phyloP scores from a whole-genome alignment of 2,888 invertebrate genomes.

The Cephus sareptanus region DNA sequence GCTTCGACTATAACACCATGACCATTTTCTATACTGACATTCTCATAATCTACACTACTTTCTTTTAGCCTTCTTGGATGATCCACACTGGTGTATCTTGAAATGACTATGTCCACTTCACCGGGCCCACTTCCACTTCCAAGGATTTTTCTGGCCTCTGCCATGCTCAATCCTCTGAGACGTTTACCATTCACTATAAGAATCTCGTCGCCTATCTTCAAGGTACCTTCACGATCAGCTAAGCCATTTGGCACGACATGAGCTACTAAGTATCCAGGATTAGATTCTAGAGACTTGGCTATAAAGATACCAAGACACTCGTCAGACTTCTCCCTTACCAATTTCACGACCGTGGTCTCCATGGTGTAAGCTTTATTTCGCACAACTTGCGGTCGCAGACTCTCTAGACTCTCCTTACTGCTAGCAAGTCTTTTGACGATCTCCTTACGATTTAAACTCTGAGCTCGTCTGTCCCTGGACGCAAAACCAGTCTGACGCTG shows the following conservation, averaged over 20 bases:
- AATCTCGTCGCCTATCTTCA: conserved; percentile 78
- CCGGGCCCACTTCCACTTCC: conserved; percentile 69
- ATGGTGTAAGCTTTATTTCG: conserved; percentile 49
- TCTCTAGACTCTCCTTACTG: conserved; percentile 5
- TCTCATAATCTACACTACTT: conserved; percentile 79
- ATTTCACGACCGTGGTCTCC: conserved; percentile 68
- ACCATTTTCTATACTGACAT: conserved; percentile 67
- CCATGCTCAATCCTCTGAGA: conserved; percentile 75
- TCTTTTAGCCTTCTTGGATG: conserved; percentile 69
- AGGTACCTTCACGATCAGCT: conserved; percentile 76
- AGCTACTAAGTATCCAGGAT: conserved; percentile 75
- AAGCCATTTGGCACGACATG: conserved; percentile 78
- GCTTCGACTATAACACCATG: conserved; percentile 66
- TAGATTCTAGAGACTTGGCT: conserved; percentile 71
- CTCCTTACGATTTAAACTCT: conserved; percentile 14
- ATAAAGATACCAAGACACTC: conserved; percentile 81
- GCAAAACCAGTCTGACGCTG: conserved; percentile 41
- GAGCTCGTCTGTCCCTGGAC: conserved; percentile 54
- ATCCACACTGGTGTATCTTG: conserved; percentile 66
- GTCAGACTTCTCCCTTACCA: conserved; percentile 69
- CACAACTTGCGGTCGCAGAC: conserved; percentile 39
- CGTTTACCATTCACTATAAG: conserved; percentile 79
- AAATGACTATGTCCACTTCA: conserved; percentile 76
- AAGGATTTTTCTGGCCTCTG: conserved; percentile 75
- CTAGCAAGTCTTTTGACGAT: conserved; percentile 1